Percentiles rank a stretch among this genome's conserved stretches.
Evolutionary conservation across 2,113 vertebrate species (phyloP).

Genomic region (Ramphastos sulfuratus): DNA sequence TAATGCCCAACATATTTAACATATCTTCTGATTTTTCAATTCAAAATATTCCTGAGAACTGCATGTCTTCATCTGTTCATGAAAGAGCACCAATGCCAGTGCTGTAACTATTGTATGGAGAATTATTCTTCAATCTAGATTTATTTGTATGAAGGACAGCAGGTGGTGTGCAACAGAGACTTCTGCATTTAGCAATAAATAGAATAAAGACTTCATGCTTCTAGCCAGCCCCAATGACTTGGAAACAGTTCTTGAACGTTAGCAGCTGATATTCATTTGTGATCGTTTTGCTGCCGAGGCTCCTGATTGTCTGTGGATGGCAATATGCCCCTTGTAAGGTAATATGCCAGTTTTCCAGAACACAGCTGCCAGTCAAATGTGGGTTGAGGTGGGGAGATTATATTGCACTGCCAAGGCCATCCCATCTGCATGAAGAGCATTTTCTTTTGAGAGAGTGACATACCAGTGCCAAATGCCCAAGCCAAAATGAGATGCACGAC

Average conservation of each 20-base stretch:
- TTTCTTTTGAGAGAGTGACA: conserved; percentile 22
- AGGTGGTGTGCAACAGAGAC: not conserved
- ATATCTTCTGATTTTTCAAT: not conserved
- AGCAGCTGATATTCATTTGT: conserved; percentile 54
- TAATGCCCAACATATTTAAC: not conserved
- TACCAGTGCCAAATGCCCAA: not conserved
- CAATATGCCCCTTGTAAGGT: conserved; percentile 34
- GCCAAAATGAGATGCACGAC: conserved; percentile 29
- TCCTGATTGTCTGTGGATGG: conserved; percentile 25
- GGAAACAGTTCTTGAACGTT: conserved; percentile 12
- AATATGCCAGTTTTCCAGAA: conserved; percentile 54
- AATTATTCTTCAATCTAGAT: not conserved
- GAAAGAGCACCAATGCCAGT: not conserved
- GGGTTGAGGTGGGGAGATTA: not conserved
- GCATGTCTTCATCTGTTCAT: not conserved
- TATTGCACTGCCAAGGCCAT: not conserved
- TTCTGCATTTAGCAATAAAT: conserved; percentile 7
- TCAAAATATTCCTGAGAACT: not conserved
- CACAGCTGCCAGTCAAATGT: conserved; percentile 52
- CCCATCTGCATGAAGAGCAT: not conserved
- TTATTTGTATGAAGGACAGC: not conserved
- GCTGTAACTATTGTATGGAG: not conserved
- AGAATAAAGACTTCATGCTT: conserved; percentile 43
- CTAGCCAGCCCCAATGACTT: not conserved
- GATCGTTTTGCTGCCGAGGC: conserved; percentile 44